Evolutionary conservation across 2,888 invertebrate species (phyloP), one percentile per base, ranked within the genome.

Genomic region (Sialis fuliginosa): DNA sequence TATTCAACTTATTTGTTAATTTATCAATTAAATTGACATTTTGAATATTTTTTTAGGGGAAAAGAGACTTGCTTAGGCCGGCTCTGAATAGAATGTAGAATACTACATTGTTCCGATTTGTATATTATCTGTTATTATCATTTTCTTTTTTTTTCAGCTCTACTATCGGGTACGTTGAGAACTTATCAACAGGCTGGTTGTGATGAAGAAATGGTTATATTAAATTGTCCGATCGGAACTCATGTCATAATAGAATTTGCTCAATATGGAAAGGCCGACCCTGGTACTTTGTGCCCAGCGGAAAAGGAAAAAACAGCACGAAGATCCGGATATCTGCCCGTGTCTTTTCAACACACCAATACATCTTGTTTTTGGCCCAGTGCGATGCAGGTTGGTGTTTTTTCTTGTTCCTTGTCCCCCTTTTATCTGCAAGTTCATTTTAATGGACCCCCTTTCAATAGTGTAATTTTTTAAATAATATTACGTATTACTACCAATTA

Each of bases 101-200:
- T n/a, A n/a, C n/a, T n/a, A n/a, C 22, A 22, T 22, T 22, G 2
- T 22, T 22, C 22, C 2, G 22, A 22, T 22, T 22, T 22, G 2
- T 22, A 22, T 22, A 22, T 22, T 22, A n/a, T n/a, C n/a, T n/a
- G n/a, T n/a, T n/a, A n/a, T n/a, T n/a, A n/a, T n/a, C n/a, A n/a
- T 22, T 22, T 2, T 22, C 4, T 22, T 2, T 44, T 45, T 53
- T 56, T 44, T 44, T 6, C 75, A 95, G 95, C 87, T 62, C 74
- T 92, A 54, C 78, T 96, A 56, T 80, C 89, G 58, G 90, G 90
- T 55, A 91, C 91, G 33, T 73, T 96, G 56, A 75, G 88, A 59
- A 91, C 90, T 42, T 90, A 90, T 66, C 88, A 92, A 62, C 79
- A 84, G 53, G 88, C 88, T 44, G 89, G 89, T 45, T 96, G 96